Evolutionary conservation across 2,113 vertebrate genomes (phyloP), one percentile per base, ranked within the genome.

Genomic region (Eptatretus burgeri): DNA sequence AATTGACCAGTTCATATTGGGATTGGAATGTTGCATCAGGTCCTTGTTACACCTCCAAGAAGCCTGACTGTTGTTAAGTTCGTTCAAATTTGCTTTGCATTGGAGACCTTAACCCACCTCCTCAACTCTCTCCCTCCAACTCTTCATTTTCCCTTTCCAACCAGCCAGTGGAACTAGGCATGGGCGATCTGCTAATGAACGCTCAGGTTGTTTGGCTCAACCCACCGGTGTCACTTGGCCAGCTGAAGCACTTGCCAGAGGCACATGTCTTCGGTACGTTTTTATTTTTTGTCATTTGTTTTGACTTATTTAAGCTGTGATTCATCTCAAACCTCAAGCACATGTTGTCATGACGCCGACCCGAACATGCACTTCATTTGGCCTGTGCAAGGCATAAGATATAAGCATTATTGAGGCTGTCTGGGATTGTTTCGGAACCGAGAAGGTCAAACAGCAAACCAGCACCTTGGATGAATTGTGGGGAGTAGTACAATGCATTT

Each of bases 171-270:
- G 91, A 96, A 70, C 84, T 96, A 69, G 94, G 88, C 13, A 95
- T 96, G 88, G 88, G 87, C 69, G 88, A 96, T 70, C 86, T 96
- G 68, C 81, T 96, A 73, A 78, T 86, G 77, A 82, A 95, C 65
- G 82, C 84, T 13, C 74, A 84, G 1, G 84, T 84, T n/a, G 77
- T 78, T 66, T 96, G 91, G 88, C 72, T 95, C 69, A 96, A 96
- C 70, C 84, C 85, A 5, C 84, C 86, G 67, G 77, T 79, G 1
- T 89, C 84, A 0, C 67, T 95, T 63, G 80, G 83, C 66, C 87
- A 88, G 73, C 77, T 82, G 77, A 88, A 84, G 67, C 93, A 84
- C 75, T 83, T 93, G 62, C 80, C 91, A 0, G 85, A 91, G 64
- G 78, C 94, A 68, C 93, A 84, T 10, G 79, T 89, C 49, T 96